Conservation (phyloP, 2,113 vertebrate species). For the Esox niger region DNA sequence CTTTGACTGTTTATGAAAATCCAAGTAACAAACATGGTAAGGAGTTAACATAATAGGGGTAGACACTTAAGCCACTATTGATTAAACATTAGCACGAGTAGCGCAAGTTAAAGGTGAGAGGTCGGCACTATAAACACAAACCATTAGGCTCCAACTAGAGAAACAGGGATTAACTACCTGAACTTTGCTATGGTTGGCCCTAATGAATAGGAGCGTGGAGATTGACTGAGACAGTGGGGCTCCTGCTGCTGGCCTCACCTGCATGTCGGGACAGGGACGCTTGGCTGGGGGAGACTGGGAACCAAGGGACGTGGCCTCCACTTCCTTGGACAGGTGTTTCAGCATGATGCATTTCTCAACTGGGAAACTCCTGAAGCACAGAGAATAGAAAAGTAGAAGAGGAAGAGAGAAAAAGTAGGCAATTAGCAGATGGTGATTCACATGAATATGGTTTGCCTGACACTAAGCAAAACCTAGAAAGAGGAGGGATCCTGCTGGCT, state of each 20-base stretch:
- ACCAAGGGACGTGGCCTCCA: conserved; percentile 58
- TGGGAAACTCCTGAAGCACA: conserved; percentile 70
- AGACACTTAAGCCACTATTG: neutral
- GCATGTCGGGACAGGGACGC: conserved; percentile 81
- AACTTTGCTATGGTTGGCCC: too few species aligned
- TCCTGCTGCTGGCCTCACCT: conserved; percentile 71
- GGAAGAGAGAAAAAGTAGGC: neutral
- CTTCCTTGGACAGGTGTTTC: conserved; percentile 86
- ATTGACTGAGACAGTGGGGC: neutral
- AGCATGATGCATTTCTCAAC: conserved; percentile 84
- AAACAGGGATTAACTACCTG: too few species aligned
- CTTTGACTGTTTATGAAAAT: neutral
- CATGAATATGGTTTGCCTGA: too few species aligned
- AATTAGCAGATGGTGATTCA: neutral
- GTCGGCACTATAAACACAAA: neutral
- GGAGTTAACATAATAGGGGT: neutral
- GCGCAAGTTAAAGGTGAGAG: neutral
- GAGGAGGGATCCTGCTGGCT: neutral
- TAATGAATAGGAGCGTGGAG: too few species aligned
- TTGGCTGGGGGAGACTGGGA: conserved; percentile 86
- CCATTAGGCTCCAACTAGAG: too few species aligned
- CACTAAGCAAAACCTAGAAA: neutral
- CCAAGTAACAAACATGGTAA: neutral
- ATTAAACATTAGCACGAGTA: too few species aligned
- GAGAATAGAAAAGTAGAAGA: neutral